Base-by-base conservation (phyloP, 2,113 vertebrate genomes). In the Labrus mixtus region DNA sequence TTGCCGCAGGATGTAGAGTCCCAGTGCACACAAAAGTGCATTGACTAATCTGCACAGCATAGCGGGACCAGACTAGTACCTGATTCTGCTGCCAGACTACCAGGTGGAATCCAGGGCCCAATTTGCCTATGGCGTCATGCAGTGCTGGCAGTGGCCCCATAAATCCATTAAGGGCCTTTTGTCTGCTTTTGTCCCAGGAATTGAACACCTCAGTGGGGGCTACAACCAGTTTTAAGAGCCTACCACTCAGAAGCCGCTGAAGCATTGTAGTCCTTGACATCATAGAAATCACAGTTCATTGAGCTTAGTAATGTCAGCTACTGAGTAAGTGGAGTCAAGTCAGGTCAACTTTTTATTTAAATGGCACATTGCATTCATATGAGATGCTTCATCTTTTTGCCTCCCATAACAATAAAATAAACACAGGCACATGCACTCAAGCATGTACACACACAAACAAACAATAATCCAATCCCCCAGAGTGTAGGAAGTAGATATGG, bases 101-200 rank as follows among this genome's bases (percentile, higher is more conserved):
- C 78, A 88, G 73, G 79, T 90, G 86, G 68, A 70, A 22, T 76
- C 79, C 65, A 53, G 73, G 63, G 61, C 70, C 78, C 69, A 76
- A 45, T 76, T 82, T 82, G 83, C 81, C 63, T 79, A 60, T 54
- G 81, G 83, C 63, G 10, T 83, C 67, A 61, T 66, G 53, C 16
- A 3, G 53, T 58, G 68, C 78, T 88, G 87, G 85, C 88, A 81
- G 57, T 10, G 61, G 78, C 79, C 78, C 90, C 76, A 64, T 78
- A 76, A 88, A 87, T 76, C 86, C 87, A 84, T 90, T 81, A 77
- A 33, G 67, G 55, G 46, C 75, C 73, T 77, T 76, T 83, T 68
- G 80, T 80, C 50, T 68, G 57, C 76, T 65, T 83, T 75, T 75
- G 56, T 87, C 69, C 80, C 59, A 59, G 61, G 68, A 81, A 66